Percentiles rank a stretch among this genome's conserved stretches.
phyloP scores from a whole-genome alignment of 2,888 invertebrate genomes.

The Tinea trinotella region DNA sequence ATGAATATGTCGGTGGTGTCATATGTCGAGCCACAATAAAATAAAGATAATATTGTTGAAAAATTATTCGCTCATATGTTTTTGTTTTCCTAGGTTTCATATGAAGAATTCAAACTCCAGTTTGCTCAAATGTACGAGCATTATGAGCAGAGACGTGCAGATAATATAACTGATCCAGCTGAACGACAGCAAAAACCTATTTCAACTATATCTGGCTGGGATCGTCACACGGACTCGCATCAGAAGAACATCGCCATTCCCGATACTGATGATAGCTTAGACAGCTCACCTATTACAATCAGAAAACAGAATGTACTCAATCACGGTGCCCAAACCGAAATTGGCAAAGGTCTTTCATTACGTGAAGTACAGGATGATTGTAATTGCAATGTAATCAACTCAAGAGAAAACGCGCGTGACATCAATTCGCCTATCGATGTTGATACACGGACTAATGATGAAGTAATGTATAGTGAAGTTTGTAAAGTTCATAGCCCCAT shows the following conservation, averaged over 20 bases:
- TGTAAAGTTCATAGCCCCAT: constrained; percentile 74
- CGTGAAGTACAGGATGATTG: constrained; percentile 56
- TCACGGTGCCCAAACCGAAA: constrained; percentile 63
- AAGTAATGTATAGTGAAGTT: constrained; percentile 73
- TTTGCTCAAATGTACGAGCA: constrained; percentile 98
- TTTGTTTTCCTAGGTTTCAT: constrained; percentile 85
- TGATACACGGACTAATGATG: constrained; percentile 45
- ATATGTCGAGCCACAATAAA: too few relatives aligned
- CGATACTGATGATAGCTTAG: constrained; percentile 35
- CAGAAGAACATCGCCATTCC: constrained; percentile 26
- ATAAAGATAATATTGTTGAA: too few relatives aligned
- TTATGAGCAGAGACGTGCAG: constrained; percentile 93
- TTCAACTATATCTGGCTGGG: constrained; percentile 97
- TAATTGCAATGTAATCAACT: constrained; percentile 34
- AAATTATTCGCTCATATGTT: too few relatives aligned
- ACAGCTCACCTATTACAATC: constrained; percentile 33
- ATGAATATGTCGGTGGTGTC: too few relatives aligned
- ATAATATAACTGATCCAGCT: constrained; percentile 96
- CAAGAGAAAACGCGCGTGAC: constrained; percentile 33
- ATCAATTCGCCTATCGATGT: constrained; percentile 25
- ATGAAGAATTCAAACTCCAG: constrained; percentile 97
- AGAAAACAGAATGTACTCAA: constrained; percentile 43
- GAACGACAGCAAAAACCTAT: constrained; percentile 93
- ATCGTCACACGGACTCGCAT: constrained; percentile 66
- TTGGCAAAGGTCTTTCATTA: constrained; percentile 55